Evolutionary conservation across 2,888 invertebrate genomes (phyloP).

Genomic region (Dimorphilus gyrociliatus): DNA sequence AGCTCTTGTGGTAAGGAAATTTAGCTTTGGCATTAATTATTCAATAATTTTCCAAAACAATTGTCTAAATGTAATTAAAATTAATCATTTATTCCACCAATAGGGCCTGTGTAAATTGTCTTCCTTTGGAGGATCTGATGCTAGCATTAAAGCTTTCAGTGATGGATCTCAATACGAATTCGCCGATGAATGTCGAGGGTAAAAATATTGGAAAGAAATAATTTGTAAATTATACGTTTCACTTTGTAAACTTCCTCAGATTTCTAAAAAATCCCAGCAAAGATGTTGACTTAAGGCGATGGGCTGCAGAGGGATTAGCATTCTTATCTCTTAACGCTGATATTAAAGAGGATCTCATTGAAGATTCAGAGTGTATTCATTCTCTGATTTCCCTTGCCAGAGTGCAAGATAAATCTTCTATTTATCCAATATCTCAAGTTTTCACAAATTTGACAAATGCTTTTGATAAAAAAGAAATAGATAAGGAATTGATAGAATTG

Average conservation of each 20-base stretch:
- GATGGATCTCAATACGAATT: slow-evolving; percentile 82
- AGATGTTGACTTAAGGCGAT: slow-evolving; percentile 71
- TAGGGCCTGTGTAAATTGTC: slow-evolving; percentile 83
- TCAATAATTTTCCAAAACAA: not conserved
- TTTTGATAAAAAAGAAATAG: slow-evolving; percentile 86
- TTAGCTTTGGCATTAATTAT: no score
- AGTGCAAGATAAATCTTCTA: slow-evolving; percentile 31
- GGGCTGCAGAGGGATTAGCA: slow-evolving; percentile 91
- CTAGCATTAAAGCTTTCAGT: slow-evolving; percentile 78
- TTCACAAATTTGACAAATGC: slow-evolving; percentile 92
- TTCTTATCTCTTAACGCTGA: slow-evolving; percentile 93
- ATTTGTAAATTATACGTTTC: no score
- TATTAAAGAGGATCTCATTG: slow-evolving; percentile 85
- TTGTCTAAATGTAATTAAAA: not conserved
- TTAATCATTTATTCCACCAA: slow-evolving; percentile 5
- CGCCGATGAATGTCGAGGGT: slow-evolving; percentile 76
- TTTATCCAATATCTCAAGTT: slow-evolving; percentile 56
- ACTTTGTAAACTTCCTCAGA: slow-evolving; percentile 16
- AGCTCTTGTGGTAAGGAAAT: slow-evolving; percentile 44
- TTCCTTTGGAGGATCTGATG: slow-evolving; percentile 76
- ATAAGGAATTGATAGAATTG: slow-evolving; percentile 89
- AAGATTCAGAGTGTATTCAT: slow-evolving; percentile 61
- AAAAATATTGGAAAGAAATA: no score
- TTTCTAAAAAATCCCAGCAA: slow-evolving; percentile 73
- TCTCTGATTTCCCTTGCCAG: slow-evolving; percentile 75